Percentiles rank a stretch among this genome's conserved stretches.
phyloP scores from a whole-genome alignment of 1,140 invertebrate genomes.

The Nylanderia fulva region DNA sequence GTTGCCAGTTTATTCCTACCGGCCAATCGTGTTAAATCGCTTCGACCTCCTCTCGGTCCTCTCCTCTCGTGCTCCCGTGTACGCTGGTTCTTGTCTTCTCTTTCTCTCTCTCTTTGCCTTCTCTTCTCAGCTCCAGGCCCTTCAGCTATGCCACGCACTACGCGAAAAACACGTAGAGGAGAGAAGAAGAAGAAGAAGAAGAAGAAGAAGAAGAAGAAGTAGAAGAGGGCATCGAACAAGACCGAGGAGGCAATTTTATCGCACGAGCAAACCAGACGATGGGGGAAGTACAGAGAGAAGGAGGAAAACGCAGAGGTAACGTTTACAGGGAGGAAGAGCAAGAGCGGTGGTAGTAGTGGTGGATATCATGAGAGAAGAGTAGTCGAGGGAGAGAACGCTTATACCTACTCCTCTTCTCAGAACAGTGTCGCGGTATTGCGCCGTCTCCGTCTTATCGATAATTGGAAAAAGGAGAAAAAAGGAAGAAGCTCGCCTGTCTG shows the following conservation, averaged over 20 bases:
- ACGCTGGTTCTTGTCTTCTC: conserved; percentile 25
- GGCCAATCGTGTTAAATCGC: conserved; percentile 86
- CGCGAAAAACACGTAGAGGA: conserved; percentile 68
- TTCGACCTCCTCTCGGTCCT: conserved; percentile 73
- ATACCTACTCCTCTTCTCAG: conserved; percentile 45
- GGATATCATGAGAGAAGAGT: conserved; percentile 54
- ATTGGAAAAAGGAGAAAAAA: conserved; percentile 80
- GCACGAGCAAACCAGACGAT: conserved; percentile 62
- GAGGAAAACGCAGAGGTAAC: conserved; percentile 56
- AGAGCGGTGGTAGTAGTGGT: conserved; percentile 49
- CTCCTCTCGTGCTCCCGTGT: conserved; percentile 52
- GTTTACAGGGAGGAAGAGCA: conserved; percentile 36
- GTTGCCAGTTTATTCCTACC: conserved; percentile 84
- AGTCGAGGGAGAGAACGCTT: conserved; percentile 58
- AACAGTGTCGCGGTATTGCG: conserved; percentile 74
- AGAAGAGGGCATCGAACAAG: conserved; percentile 68
- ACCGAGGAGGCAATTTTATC: conserved; percentile 79
- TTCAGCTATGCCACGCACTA: conserved; percentile 45
- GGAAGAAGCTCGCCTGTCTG: conserved; percentile 31
- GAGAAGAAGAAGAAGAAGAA: conserved; percentile 28
- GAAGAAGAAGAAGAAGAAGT: conserved; percentile 58
- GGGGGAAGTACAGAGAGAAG: conserved; percentile 48
- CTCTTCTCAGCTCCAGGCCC: conserved; percentile 30
- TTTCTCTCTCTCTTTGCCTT: neutral
- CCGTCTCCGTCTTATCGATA: conserved; percentile 82